phyloP scores from a whole-genome alignment of 2,113 vertebrate species.

The Oreochromis spilurus region DNA sequence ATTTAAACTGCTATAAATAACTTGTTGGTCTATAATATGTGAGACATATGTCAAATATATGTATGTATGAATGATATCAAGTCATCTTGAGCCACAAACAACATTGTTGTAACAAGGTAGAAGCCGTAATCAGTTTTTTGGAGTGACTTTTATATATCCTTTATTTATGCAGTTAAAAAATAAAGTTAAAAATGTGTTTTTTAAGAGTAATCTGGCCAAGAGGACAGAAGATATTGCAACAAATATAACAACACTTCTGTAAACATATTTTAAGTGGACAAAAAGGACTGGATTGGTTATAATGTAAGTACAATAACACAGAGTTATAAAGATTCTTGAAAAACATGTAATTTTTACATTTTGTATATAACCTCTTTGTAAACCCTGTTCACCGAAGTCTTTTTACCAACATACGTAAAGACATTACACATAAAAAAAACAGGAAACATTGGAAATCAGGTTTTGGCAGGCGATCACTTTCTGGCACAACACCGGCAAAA shows the following conservation, averaged over 20 bases:
- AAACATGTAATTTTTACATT: neutral
- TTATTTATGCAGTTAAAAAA: neutral
- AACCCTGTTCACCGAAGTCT: neutral
- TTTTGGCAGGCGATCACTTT: neutral
- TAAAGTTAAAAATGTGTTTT: neutral
- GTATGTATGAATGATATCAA: neutral
- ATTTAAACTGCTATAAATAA: neutral
- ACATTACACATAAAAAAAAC: neutral
- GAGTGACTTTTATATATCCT: neutral
- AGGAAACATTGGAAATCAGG: neutral
- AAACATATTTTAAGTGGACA: neutral
- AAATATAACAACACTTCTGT: neutral
- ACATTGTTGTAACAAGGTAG: neutral
- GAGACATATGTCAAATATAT: neutral
- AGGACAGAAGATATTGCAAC: neutral
- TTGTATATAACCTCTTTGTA: neutral
- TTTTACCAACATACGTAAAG: neutral
- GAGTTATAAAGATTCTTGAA: neutral
- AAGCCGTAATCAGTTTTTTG: neutral
- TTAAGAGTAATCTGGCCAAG: neutral
- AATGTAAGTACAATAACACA: neutral
- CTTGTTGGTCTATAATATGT: neutral
- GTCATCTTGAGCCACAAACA: neutral
- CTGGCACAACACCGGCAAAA: neutral
- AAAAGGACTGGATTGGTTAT: neutral